Base-by-base conservation (phyloP, 1,140 invertebrate genomes). In the Musca vetustissima region DNA sequence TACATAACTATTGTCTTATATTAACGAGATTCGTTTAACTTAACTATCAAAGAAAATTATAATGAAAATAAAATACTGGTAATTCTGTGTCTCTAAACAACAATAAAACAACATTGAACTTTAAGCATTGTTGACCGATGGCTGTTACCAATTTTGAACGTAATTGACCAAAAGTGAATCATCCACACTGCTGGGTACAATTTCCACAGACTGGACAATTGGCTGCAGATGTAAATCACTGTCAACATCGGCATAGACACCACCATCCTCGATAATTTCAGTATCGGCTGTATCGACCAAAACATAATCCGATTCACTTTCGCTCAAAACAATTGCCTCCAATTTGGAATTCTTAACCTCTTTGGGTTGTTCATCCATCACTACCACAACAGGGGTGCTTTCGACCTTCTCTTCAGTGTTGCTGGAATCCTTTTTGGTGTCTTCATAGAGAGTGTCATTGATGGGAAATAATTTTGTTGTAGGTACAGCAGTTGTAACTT, bases 101-200 rank as follows among this genome's bases (percentile, higher is more conserved):
- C 17, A 55, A 55, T 9, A 28, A n/a, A n/a, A 43, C 11, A 43
- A 43, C 36, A 43, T 43, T 43, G 36, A 43, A 4, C 28, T 8
- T 28, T 28, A 28, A 28, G 28, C 3, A 28, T 28, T 28, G 3
- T 28, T 8, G 11, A 43, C 11, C 6, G 11, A 43, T 43, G 13
- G 11, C 36, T 13, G n/a, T 36, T 72, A 77, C 72, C 75, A 80
- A 73, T 73, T 77, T 71, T 70, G 78, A 67, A 80, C 78, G 69
- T 78, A 80, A 69, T 79, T 78, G 61, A 78, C 75, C 71, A 80
- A 74, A 53, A 80, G 70, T 14, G 78, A 75, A 72, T 80, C 78
- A 66, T 80, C 78, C 67, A 80, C 59, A 64, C 76, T 72, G 36
- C 78, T 76, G 59, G 78, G 78, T 57, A 80, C 78, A 59, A 80